Evolutionary conservation across 2,797 vertebrate species (phyloP).

Genomic region (Sebastes matsubarae): DNA sequence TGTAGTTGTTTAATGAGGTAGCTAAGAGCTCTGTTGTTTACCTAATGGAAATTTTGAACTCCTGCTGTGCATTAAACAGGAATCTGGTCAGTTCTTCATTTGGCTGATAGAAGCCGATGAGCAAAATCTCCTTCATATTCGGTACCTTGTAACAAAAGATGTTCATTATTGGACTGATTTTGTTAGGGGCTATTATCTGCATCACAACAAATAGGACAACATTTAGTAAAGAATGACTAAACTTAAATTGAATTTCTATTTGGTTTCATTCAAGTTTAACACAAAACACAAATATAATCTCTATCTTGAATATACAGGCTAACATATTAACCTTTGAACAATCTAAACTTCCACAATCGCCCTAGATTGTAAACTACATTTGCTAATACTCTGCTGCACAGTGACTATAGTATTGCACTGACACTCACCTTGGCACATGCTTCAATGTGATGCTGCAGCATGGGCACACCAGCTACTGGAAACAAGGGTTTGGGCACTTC

Average conservation of each 20-base stretch:
- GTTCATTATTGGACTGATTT: not conserved
- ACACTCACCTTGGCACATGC: slow-evolving; percentile 90
- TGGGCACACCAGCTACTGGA: slow-evolving; percentile 95
- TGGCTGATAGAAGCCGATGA: slow-evolving; percentile 97
- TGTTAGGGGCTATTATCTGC: not conserved
- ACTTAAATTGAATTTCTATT: not conserved
- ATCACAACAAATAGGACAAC: not conserved
- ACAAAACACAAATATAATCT: too few species aligned
- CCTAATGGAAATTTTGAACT: slow-evolving; percentile 90
- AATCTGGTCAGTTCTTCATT: slow-evolving; percentile 94
- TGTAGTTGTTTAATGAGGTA: not conserved
- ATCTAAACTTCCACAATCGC: not conserved
- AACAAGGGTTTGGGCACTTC: slow-evolving; percentile 98
- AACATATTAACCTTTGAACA: not conserved
- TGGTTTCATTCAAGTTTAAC: not conserved
- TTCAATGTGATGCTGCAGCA: slow-evolving; percentile 98
- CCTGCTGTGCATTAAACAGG: slow-evolving; percentile 89
- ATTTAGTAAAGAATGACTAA: not conserved
- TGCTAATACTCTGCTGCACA: not conserved
- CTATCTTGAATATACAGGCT: too few species aligned
- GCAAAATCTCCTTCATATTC: slow-evolving; percentile 95
- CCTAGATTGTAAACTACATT: not conserved
- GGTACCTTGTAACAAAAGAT: slow-evolving; percentile 82
- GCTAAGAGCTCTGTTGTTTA: not conserved
- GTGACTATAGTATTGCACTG: not conserved